Percentiles rank a stretch among this genome's conserved stretches.
Evolutionary conservation across 2,888 invertebrate genomes (phyloP).

Genomic region (Mesopsocus fuscifrons): DNA sequence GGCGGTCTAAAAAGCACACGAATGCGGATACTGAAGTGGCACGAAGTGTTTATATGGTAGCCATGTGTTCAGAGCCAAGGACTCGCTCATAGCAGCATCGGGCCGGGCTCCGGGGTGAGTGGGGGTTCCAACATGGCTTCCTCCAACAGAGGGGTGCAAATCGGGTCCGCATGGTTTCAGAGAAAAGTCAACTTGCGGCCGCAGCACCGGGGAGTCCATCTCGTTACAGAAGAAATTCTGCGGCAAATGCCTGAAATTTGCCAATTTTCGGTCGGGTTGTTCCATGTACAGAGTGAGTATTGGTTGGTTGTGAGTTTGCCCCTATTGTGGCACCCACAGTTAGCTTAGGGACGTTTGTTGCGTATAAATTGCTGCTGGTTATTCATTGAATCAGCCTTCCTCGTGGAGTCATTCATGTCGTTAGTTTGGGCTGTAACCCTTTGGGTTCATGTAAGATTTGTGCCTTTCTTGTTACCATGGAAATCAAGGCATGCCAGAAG

Average conservation of each 20-base stretch:
- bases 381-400: too few species aligned
- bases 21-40: neutral
- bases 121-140: slow-evolving; percentile 49
- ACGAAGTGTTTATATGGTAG: neutral
- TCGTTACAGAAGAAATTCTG: slow-evolving; percentile 91
- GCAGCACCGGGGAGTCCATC: slow-evolving; percentile 90
- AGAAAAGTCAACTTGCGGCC: slow-evolving; percentile 90
- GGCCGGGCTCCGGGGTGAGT: neutral
- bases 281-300: slow-evolving; percentile 91
- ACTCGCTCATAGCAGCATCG: neutral
- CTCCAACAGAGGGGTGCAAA: slow-evolving; percentile 74
- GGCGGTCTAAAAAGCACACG: neutral
- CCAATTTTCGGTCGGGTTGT: slow-evolving; percentile 87
- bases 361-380: too few species aligned
- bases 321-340: neutral
- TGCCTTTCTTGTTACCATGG: too few species aligned
- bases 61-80: neutral
- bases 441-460: too few species aligned
- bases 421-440: too few species aligned
- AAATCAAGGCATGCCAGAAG: too few species aligned
- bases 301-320: slow-evolving; percentile 10
- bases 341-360: neutral
- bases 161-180: slow-evolving; percentile 96
- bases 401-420: too few species aligned
- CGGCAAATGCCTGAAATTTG: slow-evolving; percentile 86